phyloP scores from a whole-genome alignment of 2,113 vertebrate species.

The Albula glossodonta region DNA sequence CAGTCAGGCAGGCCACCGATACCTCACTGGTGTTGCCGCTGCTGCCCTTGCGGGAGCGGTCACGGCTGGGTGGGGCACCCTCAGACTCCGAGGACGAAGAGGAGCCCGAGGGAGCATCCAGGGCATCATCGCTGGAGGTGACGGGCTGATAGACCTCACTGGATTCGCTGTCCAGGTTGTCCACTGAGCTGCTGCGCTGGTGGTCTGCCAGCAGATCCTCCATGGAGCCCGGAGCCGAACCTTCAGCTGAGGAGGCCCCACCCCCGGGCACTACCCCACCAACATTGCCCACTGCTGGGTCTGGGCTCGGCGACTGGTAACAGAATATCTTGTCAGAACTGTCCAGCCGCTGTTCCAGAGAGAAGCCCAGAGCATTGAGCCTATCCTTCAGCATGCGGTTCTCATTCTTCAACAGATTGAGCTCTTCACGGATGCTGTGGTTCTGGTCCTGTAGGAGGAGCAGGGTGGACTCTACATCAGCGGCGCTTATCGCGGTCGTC shows the following conservation, averaged over 20 bases:
- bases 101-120: constrained; percentile 82
- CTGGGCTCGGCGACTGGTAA: constrained; percentile 83
- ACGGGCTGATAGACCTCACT: constrained; percentile 92
- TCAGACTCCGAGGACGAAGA: constrained; percentile 92
- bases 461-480: constrained; percentile 84
- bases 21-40: constrained; percentile 86
- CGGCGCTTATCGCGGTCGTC: constrained; percentile 72
- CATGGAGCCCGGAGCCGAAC: constrained; percentile 88
- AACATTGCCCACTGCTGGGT: constrained; percentile 73
- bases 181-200: constrained; percentile 86
- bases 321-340: constrained; percentile 83
- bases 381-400: constrained; percentile 94
- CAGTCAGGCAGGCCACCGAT: constrained; percentile 89
- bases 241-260: constrained; percentile 87
- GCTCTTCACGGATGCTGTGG: constrained; percentile 83
- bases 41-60: constrained; percentile 83
- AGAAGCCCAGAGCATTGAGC: constrained; percentile 90
- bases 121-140: constrained; percentile 90
- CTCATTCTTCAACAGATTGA: constrained; percentile 89
- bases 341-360: constrained; percentile 86
- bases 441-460: constrained; percentile 90
- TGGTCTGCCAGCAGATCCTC: constrained; percentile 88
- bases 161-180: constrained; percentile 92
- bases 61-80: constrained; percentile 81
- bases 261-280: constrained; percentile 80